Conservation (phyloP, 2,113 vertebrate species). For the Hypanus sabinus region DNA sequence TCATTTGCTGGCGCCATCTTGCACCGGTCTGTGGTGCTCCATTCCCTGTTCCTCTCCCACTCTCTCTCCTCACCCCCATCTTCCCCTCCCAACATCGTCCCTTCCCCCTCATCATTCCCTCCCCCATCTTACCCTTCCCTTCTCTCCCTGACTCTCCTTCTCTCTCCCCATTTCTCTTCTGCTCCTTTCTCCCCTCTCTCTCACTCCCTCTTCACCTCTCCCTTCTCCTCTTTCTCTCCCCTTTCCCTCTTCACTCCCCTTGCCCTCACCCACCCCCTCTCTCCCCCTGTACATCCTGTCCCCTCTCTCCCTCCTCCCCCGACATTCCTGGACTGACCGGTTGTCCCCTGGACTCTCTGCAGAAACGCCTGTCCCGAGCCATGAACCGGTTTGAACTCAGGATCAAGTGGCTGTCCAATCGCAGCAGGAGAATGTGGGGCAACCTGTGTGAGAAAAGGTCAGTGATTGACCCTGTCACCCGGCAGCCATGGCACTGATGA, state of each 20-base stretch:
- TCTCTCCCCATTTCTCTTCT: background rate
- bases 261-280: background rate
- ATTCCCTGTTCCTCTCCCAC: no score
- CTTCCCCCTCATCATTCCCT: no score
- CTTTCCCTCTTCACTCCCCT: background rate
- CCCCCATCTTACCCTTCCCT: no score
- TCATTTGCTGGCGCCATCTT: no score
- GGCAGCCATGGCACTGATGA: no score
- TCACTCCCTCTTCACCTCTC: background rate
- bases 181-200: background rate
- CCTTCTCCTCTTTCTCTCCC: background rate
- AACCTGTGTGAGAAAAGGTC: conserved; percentile 70
- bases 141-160: background rate
- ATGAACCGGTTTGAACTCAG: conserved; percentile 54
- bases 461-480: background rate
- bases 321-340: background rate
- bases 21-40: no score
- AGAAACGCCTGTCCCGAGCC: conserved; percentile 58
- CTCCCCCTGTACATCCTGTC: background rate
- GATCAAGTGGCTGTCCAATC: conserved; percentile 59
- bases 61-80: background rate
- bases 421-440: conserved; percentile 72
- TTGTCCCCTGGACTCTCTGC: background rate
- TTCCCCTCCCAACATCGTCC: no score
- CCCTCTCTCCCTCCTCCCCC: background rate